Base-by-base conservation (phyloP, 2,888 invertebrate species). In the Pandemis heparana region DNA sequence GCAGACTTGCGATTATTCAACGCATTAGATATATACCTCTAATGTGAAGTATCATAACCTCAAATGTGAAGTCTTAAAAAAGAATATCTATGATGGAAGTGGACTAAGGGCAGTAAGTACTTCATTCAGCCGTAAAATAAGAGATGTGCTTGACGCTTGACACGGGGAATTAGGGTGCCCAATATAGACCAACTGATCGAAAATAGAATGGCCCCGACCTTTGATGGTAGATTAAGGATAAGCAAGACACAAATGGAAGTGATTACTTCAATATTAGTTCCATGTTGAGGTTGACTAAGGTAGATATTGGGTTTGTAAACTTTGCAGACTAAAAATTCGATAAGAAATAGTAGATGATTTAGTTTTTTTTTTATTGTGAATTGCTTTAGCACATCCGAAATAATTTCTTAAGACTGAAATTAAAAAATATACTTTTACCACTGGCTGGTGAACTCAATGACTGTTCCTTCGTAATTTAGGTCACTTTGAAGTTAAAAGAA, bases 401-500 rank as follows among this genome's bases (percentile, higher is more conserved):
- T 43, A 43, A 43, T 48, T 48, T n/a, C n/a, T 48, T 46, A 46
- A 48, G n/a, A n/a, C 48, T 6, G 6, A 48, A 48, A 48, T 53
- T 18, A 53, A 9, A 5, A 46, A 46, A 46, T 1, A 23, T 10
- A 48, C 12, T 12, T 48, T 48, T 48, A 12, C n/a, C 10, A 38
- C 32, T 38, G n/a, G 1, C 32, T 32, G 18, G 53, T 9, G 9
- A 53, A 53, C 10, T 18, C 8, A 53, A 53, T 5, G n/a, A 38
- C 32, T 32, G 14, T 32, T 38, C 38, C 38, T 38, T 32, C 14
- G n/a, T 1, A 60, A 60, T 38, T 60, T 60, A n/a, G 38, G 43
- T 46, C 63, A 10, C 46, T 23, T 23, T 63, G 4, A 8, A 8
- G 41, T 41, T 10, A n/a, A 79, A 78, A 83, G 82, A 85, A 83